Evolutionary conservation across 2,888 invertebrate species (phyloP), one percentile per base, ranked within the genome.

Genomic region (Scelioninae gen. 1): DNA sequence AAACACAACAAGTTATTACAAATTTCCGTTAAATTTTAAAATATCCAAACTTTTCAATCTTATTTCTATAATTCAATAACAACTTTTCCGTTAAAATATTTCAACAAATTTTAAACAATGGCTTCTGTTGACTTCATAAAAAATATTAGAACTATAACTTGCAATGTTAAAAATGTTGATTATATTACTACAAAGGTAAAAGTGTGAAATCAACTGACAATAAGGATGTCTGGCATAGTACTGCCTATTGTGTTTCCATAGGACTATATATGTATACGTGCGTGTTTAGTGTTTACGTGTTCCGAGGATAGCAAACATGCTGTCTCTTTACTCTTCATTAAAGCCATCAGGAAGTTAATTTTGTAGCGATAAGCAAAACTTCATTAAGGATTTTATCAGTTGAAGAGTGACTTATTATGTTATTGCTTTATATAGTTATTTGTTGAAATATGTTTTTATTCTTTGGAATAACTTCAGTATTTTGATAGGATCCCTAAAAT

Each of bases 131-230:
- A 8, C 1, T 4, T 38, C 1, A 38, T 38, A 38, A 38, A 38
- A n/a, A 38, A 38, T 38, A 10, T 1, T 38, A 9, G 10, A 38
- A 23, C 23, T 38, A 38, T 38, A 10, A 8, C 5, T 38, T 38
- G 5, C 8, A 38, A 38, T 9, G 38, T 38, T 34, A 56, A 60
- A 43, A 60, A 23, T 43, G 58, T 40, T 16, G n/a, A 23, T 60
- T 60, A 38, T 40, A 40, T 40, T 40, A 40, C 10, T 47, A 31
- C 45, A 45, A 13, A 13, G 47, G 62, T 45, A 62, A 45, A 62
- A 45, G 62, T 62, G 47, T 62, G 43, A 62, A 45, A 47, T 62
- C 31, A 62, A 38, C 47, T 32, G 32, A 62, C 62, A 45, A 62
- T 62, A 45, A 15, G 47, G 31, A 62, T 62, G 62, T 45, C 62